These are phyloP conservation scores for Xerus rutilus DNA, from an alignment of 2,797 vertebrate genomes.

Conservation along the genomic window DNA sequence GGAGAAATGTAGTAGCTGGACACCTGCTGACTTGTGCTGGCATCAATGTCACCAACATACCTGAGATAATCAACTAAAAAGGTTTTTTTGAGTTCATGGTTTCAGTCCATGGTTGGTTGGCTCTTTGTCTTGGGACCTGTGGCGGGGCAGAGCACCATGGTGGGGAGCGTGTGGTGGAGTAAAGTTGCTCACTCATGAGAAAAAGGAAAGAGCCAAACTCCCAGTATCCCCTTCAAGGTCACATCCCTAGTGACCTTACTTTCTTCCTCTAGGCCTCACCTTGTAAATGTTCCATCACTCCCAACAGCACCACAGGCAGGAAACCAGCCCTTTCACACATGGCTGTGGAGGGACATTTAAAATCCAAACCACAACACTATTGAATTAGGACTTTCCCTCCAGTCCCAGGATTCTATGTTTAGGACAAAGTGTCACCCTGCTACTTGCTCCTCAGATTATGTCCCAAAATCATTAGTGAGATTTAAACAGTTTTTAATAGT, in stretches of 20 bases:
- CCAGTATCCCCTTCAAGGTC: neutral
- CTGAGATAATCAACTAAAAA: neutral
- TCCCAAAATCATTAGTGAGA: neutral
- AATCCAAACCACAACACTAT: neutral
- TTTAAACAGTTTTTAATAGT: neutral
- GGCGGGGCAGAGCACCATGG: neutral
- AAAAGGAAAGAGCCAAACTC: neutral
- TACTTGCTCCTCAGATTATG: neutral
- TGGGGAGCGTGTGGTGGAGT: neutral
- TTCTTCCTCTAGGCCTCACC: neutral
- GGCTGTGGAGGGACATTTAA: neutral
- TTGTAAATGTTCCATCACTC: neutral
- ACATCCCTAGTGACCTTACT: neutral
- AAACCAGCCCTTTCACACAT: neutral
- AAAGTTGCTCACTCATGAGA: neutral
- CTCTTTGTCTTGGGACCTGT: neutral
- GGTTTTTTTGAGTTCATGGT: neutral
- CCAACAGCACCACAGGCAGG: no score
- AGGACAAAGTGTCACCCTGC: neutral
- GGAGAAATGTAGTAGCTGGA: neutral
- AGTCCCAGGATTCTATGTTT: neutral
- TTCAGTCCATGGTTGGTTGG: neutral
- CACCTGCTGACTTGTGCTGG: neutral
- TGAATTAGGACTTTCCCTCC: neutral
- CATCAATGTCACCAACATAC: no score